Conservation (phyloP, 2,888 invertebrate genomes). For the Trissolcus brochymenae region DNA sequence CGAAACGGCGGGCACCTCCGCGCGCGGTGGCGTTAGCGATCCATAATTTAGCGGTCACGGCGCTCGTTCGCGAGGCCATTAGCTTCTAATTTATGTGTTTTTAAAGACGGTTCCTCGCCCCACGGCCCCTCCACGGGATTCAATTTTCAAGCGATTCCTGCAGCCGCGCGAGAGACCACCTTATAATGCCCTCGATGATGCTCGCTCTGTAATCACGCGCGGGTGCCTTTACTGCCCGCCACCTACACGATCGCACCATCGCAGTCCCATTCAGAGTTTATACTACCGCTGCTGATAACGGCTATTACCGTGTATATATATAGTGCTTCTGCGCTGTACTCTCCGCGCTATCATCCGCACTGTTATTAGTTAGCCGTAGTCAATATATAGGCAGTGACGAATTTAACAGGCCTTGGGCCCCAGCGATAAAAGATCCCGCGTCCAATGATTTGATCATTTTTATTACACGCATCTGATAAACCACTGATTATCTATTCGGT, state of each 20-base stretch:
- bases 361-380: slow-evolving; percentile 50
- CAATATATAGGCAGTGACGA: slow-evolving; percentile 46
- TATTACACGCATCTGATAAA: slow-evolving; percentile 10
- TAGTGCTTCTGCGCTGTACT: slow-evolving; percentile 47
- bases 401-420: slow-evolving; percentile 28
- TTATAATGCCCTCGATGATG: slow-evolving; percentile 52
- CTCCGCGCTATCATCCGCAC: slow-evolving; percentile 33
- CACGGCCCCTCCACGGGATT: slow-evolving; percentile 66
- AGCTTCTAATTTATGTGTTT: slow-evolving; percentile 75
- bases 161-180: slow-evolving; percentile 54
- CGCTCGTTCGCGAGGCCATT: slow-evolving; percentile 69
- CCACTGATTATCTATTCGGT: background rate
- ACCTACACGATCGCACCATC: slow-evolving; percentile 57
- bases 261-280: slow-evolving; percentile 57
- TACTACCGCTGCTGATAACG: slow-evolving; percentile 58
- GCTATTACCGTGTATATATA: slow-evolving; percentile 48
- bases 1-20: slow-evolving; percentile 36
- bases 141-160: slow-evolving; percentile 67
- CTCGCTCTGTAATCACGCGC: slow-evolving; percentile 55
- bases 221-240: slow-evolving; percentile 59
- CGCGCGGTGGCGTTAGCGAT: slow-evolving; percentile 65
- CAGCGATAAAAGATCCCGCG: background rate
- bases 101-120: slow-evolving; percentile 69
- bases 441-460: slow-evolving; percentile 15
- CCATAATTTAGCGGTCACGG: slow-evolving; percentile 74